Evolutionary conservation across 2,113 vertebrate genomes (phyloP), one percentile per base, ranked within the genome.

Genomic region (Malurus cyaneus): DNA sequence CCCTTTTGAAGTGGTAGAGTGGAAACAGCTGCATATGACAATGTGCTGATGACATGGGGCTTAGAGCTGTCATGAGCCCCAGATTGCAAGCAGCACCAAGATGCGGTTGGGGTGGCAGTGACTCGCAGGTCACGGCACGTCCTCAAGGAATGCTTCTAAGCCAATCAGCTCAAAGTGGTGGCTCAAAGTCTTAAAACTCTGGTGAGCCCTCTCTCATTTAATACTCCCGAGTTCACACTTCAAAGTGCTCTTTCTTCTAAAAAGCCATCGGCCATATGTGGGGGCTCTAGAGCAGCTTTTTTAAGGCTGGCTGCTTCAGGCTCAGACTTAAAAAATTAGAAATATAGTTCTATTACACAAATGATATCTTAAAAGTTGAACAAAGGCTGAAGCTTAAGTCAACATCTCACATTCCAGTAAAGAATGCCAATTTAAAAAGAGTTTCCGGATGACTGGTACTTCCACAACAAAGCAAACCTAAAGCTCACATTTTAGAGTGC

Each of bases 1-100:
- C 18, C 84, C 80, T 92, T 97, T 96, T 97, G 96, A 97, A 96
- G 96, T 96, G 92, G 71, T 67, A 89, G 95, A 97, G 96, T 96
- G 94, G 97, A 97, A 97, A 96, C 84, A 97, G 93, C 97, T 97
- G 96, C 72, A 96, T 89, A 88, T 95, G 93, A 96, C 93, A 96
- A 89, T n/a, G 88, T 96, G 92, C 69, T 34, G 49, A 96, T 92
- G 93, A 96, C 86, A 96, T 23, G 89, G 79, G 93, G 89, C 65
- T 96, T 97, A 96, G 92, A 91, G 93, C 86, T 93, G 96, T 96
- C 94, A 94, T 60, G 93, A 93, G 77, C 80, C 95, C 84, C 91
- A 94, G 86, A 85, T 23, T 92, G 92, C 64, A 94, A 96, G 91
- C 93, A 94, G 84, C 46, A 88, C 67, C 92, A 95, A 96, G 96